phyloP scores from a whole-genome alignment of 2,888 invertebrate species.

The Ormyrus nitidulus region DNA sequence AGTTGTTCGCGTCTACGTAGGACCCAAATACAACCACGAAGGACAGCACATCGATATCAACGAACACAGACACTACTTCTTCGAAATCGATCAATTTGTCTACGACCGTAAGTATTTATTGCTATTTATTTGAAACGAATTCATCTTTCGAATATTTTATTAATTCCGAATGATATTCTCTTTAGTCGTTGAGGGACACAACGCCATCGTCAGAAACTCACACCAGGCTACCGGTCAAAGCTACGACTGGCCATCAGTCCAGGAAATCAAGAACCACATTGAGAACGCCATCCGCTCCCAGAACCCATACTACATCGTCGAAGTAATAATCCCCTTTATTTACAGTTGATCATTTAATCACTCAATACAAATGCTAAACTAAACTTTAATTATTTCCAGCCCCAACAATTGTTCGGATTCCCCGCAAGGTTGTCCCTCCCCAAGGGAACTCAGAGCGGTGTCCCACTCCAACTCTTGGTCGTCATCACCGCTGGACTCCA shows the following conservation, averaged over 20 bases:
- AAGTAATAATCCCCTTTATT: conserved; percentile 62
- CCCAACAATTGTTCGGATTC: conserved; percentile 77
- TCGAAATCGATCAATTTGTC: conserved; percentile 79
- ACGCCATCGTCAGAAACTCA: conserved; percentile 83
- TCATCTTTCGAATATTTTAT: background rate
- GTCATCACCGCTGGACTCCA: conserved; percentile 78
- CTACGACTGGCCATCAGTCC: conserved; percentile 78
- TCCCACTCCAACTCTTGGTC: conserved; percentile 80
- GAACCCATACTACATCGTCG: conserved; percentile 70
- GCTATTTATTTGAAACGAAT: conserved; percentile 4
- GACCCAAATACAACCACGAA: conserved; percentile 82
- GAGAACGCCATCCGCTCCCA: conserved; percentile 76
- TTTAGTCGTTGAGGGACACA: conserved; percentile 80
- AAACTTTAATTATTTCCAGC: conserved; percentile 67
- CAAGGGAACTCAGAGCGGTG: conserved; percentile 80
- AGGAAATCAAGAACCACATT: conserved; percentile 81
- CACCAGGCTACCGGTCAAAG: conserved; percentile 76
- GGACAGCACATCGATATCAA: conserved; percentile 79
- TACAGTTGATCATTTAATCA: background rate
- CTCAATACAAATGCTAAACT: conserved; percentile 64
- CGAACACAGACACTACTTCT: conserved; percentile 80
- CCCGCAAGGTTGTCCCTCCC: conserved; percentile 82
- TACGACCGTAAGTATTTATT: conserved; percentile 75
- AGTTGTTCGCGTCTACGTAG: conserved; percentile 82
- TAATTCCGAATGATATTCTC: background rate